Percentiles rank a stretch among this genome's conserved stretches.
phyloP scores from a whole-genome alignment of 2,888 invertebrate species.

The Ornithoptera alexandrae region DNA sequence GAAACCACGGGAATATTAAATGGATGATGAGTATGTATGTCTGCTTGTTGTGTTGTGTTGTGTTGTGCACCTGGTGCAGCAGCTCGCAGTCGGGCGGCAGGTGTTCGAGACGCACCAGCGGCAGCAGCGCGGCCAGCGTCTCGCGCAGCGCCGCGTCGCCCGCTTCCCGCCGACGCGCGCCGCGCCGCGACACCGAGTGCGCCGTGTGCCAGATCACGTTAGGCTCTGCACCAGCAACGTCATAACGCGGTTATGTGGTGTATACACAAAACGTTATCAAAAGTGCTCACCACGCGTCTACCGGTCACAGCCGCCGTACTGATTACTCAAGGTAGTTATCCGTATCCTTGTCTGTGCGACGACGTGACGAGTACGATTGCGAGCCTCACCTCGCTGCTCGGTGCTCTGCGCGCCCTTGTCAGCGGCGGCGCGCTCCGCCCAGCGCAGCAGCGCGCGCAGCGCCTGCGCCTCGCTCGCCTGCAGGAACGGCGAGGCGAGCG shows the following conservation, averaged over 20 bases:
- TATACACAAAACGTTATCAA: too few relatives aligned
- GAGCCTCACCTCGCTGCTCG: constrained; percentile 3
- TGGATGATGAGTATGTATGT: too few relatives aligned
- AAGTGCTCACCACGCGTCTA: too few relatives aligned
- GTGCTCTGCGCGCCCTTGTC: constrained; percentile 14
- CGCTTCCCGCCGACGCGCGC: constrained; percentile 85
- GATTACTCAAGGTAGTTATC: too few relatives aligned
- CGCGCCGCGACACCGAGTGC: constrained; percentile 93
- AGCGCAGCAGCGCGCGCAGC: constrained; percentile 80
- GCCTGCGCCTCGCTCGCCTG: constrained; percentile 95
- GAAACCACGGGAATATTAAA: too few relatives aligned
- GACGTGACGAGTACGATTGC: too few relatives aligned
- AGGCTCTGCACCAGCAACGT: constrained; percentile 83
- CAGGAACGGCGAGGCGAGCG: constrained; percentile 83
- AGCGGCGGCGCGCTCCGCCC: constrained; percentile 52
- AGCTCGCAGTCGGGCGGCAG: constrained; percentile 91
- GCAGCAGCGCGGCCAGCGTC: constrained; percentile 90
- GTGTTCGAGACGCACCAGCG: constrained; percentile 93
- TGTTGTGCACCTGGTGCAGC: constrained; percentile 81
- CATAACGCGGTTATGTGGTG: background rate
- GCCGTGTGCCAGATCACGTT: constrained; percentile 94
- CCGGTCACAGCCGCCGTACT: too few relatives aligned
- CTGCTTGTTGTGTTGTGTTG: background rate
- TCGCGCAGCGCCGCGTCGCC: constrained; percentile 92
- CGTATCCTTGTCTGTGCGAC: too few relatives aligned